phyloP scores from a whole-genome alignment of 2,797 vertebrate genomes.

The Pseudomugil gertrudae region DNA sequence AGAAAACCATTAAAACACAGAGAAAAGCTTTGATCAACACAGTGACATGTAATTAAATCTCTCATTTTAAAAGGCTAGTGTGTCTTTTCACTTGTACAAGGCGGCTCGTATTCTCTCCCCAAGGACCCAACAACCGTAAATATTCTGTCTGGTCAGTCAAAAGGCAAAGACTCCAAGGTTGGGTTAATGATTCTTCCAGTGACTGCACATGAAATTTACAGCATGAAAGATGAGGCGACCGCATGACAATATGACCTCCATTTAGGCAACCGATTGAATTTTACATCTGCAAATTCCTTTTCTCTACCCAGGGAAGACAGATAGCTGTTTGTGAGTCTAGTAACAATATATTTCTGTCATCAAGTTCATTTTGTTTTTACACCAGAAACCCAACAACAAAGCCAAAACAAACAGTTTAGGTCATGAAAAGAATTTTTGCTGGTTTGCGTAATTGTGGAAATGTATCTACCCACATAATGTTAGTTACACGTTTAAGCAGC shows the following conservation, averaged over 20 bases:
- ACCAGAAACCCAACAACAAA: slow-evolving; percentile 6
- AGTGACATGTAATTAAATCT: slow-evolving; percentile 12
- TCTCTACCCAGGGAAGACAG: slow-evolving; percentile 8
- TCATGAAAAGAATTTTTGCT: slow-evolving; percentile 18
- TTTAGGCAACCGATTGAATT: slow-evolving; percentile 13
- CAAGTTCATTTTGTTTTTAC: slow-evolving; percentile 1
- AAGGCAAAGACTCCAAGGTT: slow-evolving; percentile 11
- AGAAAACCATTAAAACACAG: not conserved
- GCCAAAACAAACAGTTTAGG: not conserved
- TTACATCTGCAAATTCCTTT: slow-evolving; percentile 14
- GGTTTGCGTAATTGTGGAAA: not conserved
- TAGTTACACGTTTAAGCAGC: too few species aligned
- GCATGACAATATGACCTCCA: slow-evolving; percentile 15
- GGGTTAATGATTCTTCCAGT: slow-evolving; percentile 42
- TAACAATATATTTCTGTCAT: slow-evolving; percentile 16
- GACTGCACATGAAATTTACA: slow-evolving; percentile 18
- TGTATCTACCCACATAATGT: not conserved
- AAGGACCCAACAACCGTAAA: slow-evolving; percentile 13
- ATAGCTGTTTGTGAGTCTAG: slow-evolving; percentile 6
- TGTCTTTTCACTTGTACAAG: slow-evolving; percentile 16
- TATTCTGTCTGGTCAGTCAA: slow-evolving; percentile 10
- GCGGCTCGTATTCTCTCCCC: slow-evolving; percentile 23
- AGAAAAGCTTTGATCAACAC: slow-evolving; percentile 3
- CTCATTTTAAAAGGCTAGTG: not conserved
- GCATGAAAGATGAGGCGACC: not conserved